Evolutionary conservation across 35 echinoderm and acorn worm genomes (phyloP).

Genomic region (Apostichopus californicus): DNA sequence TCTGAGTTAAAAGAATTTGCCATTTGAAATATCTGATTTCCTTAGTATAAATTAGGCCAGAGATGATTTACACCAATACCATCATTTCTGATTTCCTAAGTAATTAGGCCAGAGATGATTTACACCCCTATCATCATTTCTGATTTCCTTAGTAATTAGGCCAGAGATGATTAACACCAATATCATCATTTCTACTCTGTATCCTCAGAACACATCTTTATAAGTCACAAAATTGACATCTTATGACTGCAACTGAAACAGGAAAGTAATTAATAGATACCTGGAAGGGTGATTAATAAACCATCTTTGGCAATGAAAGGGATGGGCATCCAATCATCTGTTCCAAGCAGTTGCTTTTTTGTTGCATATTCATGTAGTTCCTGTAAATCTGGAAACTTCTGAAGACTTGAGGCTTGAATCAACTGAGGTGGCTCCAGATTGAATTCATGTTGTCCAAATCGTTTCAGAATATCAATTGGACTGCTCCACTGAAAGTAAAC

Average conservation of each 20-base stretch:
- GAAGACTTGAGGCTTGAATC: background rate
- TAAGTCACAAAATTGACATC: background rate
- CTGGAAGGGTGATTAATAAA: background rate
- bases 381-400: background rate
- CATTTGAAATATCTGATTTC: too few relatives aligned
- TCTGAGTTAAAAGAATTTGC: too few relatives aligned
- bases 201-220: background rate
- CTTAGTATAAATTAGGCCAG: too few relatives aligned
- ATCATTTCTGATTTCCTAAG: background rate
- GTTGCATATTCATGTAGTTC: constrained; percentile 4
- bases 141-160: too few relatives aligned
- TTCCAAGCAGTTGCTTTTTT: background rate
- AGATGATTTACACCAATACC: background rate
- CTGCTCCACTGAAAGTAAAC: constrained; percentile 19
- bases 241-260: background rate
- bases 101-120: too few relatives aligned
- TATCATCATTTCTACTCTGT: background rate
- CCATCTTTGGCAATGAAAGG: background rate
- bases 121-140: background rate
- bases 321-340: background rate
- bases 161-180: background rate
- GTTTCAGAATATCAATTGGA: background rate
- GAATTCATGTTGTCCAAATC: background rate
- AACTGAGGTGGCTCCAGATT: constrained; percentile 23
- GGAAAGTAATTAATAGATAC: background rate